phyloP scores from a whole-genome alignment of 2,888 invertebrate species.

The Ichneumoninae sp. region DNA sequence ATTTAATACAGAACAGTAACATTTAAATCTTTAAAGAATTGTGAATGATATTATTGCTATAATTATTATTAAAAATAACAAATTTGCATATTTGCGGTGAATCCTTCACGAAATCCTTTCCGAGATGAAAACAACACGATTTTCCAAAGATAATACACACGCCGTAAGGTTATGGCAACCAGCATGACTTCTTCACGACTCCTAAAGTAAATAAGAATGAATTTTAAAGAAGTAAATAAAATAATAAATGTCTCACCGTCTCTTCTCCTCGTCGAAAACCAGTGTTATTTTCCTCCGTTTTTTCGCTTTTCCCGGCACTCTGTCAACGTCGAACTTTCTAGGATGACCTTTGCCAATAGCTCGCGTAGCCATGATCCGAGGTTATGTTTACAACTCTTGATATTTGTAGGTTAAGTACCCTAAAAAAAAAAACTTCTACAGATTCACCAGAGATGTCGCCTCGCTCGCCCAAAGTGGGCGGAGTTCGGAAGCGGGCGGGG shows the following conservation, averaged over 20 bases:
- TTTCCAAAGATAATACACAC: background rate
- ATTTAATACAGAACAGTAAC: no score
- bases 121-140: background rate
- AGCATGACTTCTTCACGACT: background rate
- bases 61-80: no score
- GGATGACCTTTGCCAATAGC: constrained; percentile 68
- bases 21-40: no score
- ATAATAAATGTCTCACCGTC: constrained; percentile 84
- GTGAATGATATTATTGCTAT: no score
- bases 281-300: constrained; percentile 85
- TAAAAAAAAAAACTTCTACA: background rate
- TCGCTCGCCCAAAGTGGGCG: constrained; percentile 61
- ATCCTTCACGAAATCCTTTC: no score
- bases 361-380: constrained; percentile 63
- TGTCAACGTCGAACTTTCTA: constrained; percentile 71
- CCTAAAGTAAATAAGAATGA: background rate
- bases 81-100: no score
- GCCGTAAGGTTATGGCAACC: no score
- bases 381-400: constrained; percentile 47
- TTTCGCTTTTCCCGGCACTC: constrained; percentile 79
- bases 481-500: constrained; percentile 77
- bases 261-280: constrained; percentile 87
- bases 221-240: background rate
- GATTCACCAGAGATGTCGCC: constrained; percentile 19
- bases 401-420: background rate